Evolutionary conservation across 2,113 vertebrate genomes (phyloP).

Genomic region (Typhlomys cinereus): DNA sequence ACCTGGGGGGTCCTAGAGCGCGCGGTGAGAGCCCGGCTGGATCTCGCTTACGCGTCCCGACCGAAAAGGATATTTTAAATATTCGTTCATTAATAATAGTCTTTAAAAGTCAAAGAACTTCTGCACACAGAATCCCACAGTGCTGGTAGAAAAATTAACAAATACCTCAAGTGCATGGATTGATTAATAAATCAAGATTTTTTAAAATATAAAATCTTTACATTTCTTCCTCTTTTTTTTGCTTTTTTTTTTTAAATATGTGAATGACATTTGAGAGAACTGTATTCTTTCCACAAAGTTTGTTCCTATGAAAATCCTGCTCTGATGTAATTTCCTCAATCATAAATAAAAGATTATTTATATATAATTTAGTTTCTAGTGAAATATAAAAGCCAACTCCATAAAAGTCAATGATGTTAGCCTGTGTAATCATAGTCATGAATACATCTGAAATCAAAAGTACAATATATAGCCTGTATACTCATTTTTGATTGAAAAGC

Average conservation of each 20-base stretch:
- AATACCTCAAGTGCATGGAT: neutral
- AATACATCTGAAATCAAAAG: neutral
- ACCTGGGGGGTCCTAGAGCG: too few relatives aligned
- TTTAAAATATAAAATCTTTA: neutral
- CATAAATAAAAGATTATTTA: neutral
- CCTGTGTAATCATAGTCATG: neutral
- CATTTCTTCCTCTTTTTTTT: neutral
- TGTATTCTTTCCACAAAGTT: neutral
- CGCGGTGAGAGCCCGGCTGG: too few relatives aligned
- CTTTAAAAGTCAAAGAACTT: neutral
- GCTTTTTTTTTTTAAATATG: neutral
- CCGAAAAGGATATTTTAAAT: neutral
- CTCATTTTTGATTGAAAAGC: neutral
- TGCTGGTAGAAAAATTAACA: neutral
- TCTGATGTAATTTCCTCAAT: neutral
- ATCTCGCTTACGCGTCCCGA: too few relatives aligned
- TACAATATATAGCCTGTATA: neutral
- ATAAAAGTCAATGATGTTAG: neutral
- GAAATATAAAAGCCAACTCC: neutral
- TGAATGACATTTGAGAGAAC: neutral
- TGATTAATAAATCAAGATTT: constrained; percentile 4
- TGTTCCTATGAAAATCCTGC: neutral
- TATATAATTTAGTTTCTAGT: neutral
- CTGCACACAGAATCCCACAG: neutral
- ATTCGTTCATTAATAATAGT: neutral